A percentile compares a stretch with the other conserved stretches of the same genome.
These are phyloP conservation scores for Oreocharis arfaki DNA, from an alignment of 2,113 vertebrate genomes.

Conservation along the genomic window DNA sequence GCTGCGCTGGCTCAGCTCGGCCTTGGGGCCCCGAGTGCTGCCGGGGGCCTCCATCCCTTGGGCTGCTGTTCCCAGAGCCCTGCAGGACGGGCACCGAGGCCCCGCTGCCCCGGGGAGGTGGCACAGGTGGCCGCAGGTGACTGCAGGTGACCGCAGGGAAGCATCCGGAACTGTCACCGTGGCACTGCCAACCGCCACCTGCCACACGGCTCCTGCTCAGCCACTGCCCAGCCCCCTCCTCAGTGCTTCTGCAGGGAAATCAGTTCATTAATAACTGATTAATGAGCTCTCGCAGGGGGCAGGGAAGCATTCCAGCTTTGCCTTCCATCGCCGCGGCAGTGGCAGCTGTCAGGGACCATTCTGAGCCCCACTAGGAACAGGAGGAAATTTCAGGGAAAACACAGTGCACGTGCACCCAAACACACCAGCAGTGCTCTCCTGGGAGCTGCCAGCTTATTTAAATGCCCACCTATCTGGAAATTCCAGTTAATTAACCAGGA, in stretches of 20 bases:
- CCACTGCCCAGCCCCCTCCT: not conserved
- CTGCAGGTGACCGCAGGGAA: accelerated
- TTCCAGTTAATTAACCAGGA: not conserved
- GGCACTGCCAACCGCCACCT: not conserved
- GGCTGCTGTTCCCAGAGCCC: not conserved
- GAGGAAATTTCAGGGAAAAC: not conserved
- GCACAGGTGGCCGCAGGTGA: no score
- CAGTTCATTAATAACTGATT: no score
- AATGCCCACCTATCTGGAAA: not conserved
- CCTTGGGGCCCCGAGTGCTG: accelerated
- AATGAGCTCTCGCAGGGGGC: not conserved
- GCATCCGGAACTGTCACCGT: accelerated
- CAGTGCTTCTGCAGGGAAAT: accelerated
- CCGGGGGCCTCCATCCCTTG: accelerated
- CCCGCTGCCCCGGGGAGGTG: accelerated
- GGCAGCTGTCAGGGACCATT: not conserved
- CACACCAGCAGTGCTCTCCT: not conserved
- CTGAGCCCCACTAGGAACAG: not conserved
- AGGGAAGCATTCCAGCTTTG: not conserved
- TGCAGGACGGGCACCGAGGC: accelerated
- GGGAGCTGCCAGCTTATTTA: not conserved
- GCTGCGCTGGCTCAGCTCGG: not conserved
- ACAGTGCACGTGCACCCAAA: not conserved
- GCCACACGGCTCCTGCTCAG: accelerated
- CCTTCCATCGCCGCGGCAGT: not conserved